Percentiles rank a stretch among this genome's conserved stretches.
These are phyloP conservation scores for Tadarida brasiliensis DNA, from an alignment of 2,797 vertebrate genomes.

Conservation along the genomic window DNA sequence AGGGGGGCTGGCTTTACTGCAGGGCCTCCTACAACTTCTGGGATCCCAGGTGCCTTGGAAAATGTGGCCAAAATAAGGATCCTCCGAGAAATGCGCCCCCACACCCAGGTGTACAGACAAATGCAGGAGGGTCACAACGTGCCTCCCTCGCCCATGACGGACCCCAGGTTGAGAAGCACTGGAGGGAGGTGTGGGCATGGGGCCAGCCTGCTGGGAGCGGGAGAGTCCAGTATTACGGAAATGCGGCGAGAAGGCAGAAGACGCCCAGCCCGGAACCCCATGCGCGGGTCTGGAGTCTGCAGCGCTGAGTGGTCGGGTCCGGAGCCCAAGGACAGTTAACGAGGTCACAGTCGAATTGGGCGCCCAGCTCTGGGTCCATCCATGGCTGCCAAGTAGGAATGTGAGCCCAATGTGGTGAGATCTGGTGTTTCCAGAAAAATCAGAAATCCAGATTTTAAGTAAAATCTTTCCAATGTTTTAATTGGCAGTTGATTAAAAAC, in stretches of 20 bases:
- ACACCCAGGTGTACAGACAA: background rate
- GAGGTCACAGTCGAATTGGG: no score
- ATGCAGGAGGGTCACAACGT: rapidly evolving
- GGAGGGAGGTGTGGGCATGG: background rate
- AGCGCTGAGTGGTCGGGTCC: background rate
- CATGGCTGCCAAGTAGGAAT: background rate
- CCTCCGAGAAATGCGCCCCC: background rate
- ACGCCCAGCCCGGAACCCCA: background rate
- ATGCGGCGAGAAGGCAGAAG: background rate
- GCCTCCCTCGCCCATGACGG: background rate
- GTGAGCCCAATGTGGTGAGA: background rate
- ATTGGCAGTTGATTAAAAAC: background rate
- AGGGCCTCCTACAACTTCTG: background rate
- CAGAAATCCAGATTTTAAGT: constrained; percentile 4
- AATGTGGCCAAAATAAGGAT: background rate
- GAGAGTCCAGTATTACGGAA: background rate
- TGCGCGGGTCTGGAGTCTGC: no score
- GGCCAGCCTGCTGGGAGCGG: rapidly evolving
- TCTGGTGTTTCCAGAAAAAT: background rate
- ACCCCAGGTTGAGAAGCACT: background rate
- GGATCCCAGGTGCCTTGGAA: background rate
- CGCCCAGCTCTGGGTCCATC: background rate
- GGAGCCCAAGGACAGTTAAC: background rate
- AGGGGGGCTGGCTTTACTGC: background rate
- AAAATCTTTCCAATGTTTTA: background rate